phyloP scores from a whole-genome alignment of 2,888 invertebrate genomes.

The Andrena marginata region DNA sequence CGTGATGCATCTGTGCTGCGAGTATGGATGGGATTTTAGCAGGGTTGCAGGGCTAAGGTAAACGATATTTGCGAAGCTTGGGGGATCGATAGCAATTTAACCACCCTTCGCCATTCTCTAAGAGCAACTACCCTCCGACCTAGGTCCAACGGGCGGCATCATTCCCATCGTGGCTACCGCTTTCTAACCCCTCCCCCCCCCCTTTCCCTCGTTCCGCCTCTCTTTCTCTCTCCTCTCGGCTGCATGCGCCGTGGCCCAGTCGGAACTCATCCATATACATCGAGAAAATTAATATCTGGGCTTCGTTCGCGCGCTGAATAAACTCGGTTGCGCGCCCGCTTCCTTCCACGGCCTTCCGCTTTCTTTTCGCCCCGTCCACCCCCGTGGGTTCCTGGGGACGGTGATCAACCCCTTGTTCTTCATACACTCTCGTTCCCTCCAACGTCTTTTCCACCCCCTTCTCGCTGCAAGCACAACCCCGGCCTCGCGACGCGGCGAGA shows the following conservation, averaged over 20 bases:
- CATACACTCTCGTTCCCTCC: slow-evolving; percentile 23
- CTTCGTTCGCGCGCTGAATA: slow-evolving; percentile 80
- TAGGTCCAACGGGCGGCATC: slow-evolving; percentile 49
- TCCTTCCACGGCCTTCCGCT: slow-evolving; percentile 37
- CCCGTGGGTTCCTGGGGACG: slow-evolving; percentile 34
- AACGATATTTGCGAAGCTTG: slow-evolving; percentile 75
- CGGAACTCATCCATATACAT: slow-evolving; percentile 84
- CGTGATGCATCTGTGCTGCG: slow-evolving; percentile 33
- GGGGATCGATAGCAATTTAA: slow-evolving; percentile 79
- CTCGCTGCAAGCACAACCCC: slow-evolving; percentile 8
- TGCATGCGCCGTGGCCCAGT: slow-evolving; percentile 69
- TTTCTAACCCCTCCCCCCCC: slow-evolving; percentile 23
- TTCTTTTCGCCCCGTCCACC: slow-evolving; percentile 22
- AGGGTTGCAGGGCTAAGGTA: slow-evolving; percentile 68
- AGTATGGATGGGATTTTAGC: slow-evolving; percentile 42
- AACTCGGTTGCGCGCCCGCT: slow-evolving; percentile 73
- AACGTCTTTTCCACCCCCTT: slow-evolving; percentile 19
- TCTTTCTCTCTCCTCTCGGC: slow-evolving; percentile 25
- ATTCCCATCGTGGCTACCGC: slow-evolving; percentile 30
- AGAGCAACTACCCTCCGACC: slow-evolving; percentile 54
- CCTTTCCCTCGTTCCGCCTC: slow-evolving; percentile 32
- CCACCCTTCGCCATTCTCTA: slow-evolving; percentile 72
- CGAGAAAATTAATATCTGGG: slow-evolving; percentile 83
- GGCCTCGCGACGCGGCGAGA: background rate
- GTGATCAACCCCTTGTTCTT: slow-evolving; percentile 54